A percentile compares a stretch with the other conserved stretches of the same genome.
phyloP scores from a whole-genome alignment of 2,888 invertebrate species.

The Deilephila porcellus region DNA sequence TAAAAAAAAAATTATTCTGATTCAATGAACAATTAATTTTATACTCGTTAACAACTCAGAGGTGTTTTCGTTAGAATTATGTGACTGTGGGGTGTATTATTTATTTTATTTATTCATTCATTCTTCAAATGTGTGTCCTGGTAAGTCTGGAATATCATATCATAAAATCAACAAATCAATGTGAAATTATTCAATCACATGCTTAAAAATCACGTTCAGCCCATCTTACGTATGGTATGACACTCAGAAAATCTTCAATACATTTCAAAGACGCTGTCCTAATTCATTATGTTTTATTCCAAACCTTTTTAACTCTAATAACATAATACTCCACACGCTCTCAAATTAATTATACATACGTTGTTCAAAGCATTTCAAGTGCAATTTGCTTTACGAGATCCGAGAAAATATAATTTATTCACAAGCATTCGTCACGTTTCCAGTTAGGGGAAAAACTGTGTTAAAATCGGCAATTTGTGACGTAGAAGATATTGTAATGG shows the following conservation, averaged over 20 bases:
- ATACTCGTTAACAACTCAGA: too few species aligned
- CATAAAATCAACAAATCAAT: background rate
- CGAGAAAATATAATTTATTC: conserved; percentile 51
- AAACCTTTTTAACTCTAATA: background rate
- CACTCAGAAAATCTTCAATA: too few species aligned
- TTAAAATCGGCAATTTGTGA: conserved; percentile 49
- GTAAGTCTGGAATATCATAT: too few species aligned
- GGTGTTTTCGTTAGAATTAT: too few species aligned
- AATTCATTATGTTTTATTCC: background rate
- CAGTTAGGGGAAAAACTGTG: conserved; percentile 48
- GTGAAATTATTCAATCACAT: background rate
- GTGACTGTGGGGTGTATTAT: too few species aligned
- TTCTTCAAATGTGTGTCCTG: too few species aligned
- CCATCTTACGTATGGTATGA: too few species aligned
- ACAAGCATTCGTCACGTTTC: conserved; percentile 54
- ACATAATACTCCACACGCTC: conserved; percentile 16
- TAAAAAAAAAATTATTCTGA: too few species aligned
- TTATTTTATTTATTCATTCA: too few species aligned
- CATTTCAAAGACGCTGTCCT: background rate
- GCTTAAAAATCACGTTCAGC: background rate
- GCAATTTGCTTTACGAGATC: conserved; percentile 30
- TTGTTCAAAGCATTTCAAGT: conserved; percentile 19
- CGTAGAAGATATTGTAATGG: conserved; percentile 5
- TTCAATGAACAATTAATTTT: too few species aligned
- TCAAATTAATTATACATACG: conserved; percentile 25